Conservation (phyloP, 1,140 invertebrate species). For the Trypoxylus dichotomus region DNA sequence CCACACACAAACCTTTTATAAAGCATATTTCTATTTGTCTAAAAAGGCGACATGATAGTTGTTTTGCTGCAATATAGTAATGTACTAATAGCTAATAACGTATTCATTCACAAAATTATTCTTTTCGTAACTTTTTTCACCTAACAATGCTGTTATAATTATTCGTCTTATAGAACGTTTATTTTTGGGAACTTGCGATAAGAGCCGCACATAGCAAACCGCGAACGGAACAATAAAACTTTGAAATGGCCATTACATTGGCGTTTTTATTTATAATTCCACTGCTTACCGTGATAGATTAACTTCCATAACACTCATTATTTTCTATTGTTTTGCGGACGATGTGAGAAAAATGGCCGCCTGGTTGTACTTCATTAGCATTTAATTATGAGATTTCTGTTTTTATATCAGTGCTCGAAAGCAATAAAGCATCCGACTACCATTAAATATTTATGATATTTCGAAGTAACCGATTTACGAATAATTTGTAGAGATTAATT, state of each 20-base stretch:
- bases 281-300: not conserved
- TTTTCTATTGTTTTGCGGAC: not conserved
- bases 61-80: no score
- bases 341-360: not conserved
- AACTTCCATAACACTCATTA: not conserved
- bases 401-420: not conserved
- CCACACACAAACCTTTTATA: no score
- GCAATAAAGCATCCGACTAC: not conserved
- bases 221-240: not conserved
- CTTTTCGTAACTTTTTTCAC: not conserved
- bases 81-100: no score
- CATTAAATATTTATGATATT: no score
- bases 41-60: no score
- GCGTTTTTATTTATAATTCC: not conserved
- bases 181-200: not conserved
- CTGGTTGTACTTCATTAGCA: not conserved
- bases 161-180: not conserved
- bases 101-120: no score
- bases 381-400: not conserved
- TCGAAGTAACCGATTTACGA: no score
- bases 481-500: no score
- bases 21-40: no score
- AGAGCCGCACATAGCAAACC: not conserved
- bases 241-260: not conserved
- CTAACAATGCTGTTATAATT: not conserved